phyloP scores from a whole-genome alignment of 2,797 vertebrate genomes.

The Enteromius paludinosus region DNA sequence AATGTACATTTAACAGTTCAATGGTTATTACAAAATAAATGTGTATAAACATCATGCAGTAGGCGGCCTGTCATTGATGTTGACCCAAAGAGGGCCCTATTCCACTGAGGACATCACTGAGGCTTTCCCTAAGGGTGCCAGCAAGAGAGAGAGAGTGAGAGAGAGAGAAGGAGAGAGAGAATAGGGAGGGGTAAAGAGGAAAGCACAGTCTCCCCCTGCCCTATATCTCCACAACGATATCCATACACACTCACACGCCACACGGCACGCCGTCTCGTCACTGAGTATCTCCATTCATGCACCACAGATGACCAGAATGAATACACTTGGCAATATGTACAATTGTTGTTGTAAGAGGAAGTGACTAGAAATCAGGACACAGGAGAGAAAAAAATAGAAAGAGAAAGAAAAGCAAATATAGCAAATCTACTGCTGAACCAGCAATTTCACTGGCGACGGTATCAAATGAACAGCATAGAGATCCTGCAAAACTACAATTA shows the following conservation, averaged over 20 bases:
- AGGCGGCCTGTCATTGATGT: slow-evolving; percentile 58
- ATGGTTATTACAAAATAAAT: slow-evolving; percentile 13
- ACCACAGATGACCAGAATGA: slow-evolving; percentile 41
- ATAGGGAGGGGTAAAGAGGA: slow-evolving; percentile 62
- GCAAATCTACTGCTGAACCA: slow-evolving; percentile 40
- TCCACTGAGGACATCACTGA: slow-evolving; percentile 69
- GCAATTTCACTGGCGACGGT: slow-evolving; percentile 36
- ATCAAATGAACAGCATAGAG: slow-evolving; percentile 26
- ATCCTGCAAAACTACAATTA: neutral
- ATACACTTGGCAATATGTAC: slow-evolving; percentile 39
- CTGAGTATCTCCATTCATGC: slow-evolving; percentile 28
- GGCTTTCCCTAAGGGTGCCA: slow-evolving; percentile 67
- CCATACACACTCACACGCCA: slow-evolving; percentile 31
- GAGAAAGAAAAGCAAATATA: slow-evolving; percentile 30
- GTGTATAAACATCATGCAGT: neutral
- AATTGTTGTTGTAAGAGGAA: slow-evolving; percentile 35
- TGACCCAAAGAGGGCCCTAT: slow-evolving; percentile 80
- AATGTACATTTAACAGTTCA: neutral
- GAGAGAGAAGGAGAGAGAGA: slow-evolving; percentile 60
- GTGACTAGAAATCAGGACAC: slow-evolving; percentile 21
- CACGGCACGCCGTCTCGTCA: slow-evolving; percentile 43
- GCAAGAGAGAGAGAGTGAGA: slow-evolving; percentile 37
- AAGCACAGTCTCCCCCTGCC: slow-evolving; percentile 46
- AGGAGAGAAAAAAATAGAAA: slow-evolving; percentile 20
- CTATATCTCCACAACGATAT: slow-evolving; percentile 48